Base-by-base conservation (phyloP, 1,140 invertebrate genomes). In the Papilio machaon region DNA sequence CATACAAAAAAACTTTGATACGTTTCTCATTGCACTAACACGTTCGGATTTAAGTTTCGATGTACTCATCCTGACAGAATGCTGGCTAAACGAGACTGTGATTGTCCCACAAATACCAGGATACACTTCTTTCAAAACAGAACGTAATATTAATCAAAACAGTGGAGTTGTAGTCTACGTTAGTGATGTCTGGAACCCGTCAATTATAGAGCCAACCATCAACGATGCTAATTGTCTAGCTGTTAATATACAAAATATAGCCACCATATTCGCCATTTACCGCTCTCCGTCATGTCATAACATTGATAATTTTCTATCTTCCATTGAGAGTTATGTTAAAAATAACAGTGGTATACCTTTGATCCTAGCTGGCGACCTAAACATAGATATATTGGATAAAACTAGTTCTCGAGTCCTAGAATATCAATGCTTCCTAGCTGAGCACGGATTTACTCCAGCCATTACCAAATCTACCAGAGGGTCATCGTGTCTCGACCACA, bases 101-200 rank as follows among this genome's bases (percentile, higher is more conserved):
- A 52, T 52, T 52, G 15, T 52, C 15, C 49, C 49, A 17, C 49
- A 52, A 15, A 52, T 52, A 17, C 49, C 49, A 17, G 49, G 49
- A 11, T 52, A 52, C 49, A 76, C 7, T 43, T 13, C 74, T 3
- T 79, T 67, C 60, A 77, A 73, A 46, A 85, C 84, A 0, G 47
- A 58, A 35, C 85, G 82, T 60, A 81, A 73, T 58, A 81, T 80
- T 43, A 84, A 87, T 47, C 82, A 85, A 79, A 83, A 83, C n/a
- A 81, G 86, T 58, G 86, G 85, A 70, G 84, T 87, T 17, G 81
- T 85, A 17, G 83, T 81, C 7, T 87, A 84, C 74, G 74, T 84
- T 19, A 83, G 49, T 43, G 81, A 84, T 15, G 43, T 30, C 3
- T 79, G 46, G 78, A 79, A 73, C 23, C 58, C 76, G 8, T 46